A percentile compares a stretch with the other conserved stretches of the same genome.
Conservation (phyloP, 2,113 vertebrate species). For the Tringa solitaria region DNA sequence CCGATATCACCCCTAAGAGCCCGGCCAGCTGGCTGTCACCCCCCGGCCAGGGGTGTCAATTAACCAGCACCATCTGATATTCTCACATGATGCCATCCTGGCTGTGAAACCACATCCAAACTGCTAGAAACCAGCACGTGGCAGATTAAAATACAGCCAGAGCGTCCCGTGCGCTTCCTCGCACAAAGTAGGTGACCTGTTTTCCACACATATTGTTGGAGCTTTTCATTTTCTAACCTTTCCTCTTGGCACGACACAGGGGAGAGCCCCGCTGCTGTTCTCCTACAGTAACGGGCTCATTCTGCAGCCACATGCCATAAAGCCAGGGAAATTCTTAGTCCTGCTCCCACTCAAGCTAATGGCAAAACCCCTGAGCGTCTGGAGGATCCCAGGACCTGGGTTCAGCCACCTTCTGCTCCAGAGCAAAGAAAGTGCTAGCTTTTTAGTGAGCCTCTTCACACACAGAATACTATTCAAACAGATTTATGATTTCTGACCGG, state of each 20-base stretch:
- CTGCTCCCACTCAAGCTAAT: background rate
- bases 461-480: background rate
- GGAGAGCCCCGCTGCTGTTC: background rate
- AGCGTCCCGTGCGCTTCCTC: background rate
- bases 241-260: background rate
- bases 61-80: background rate
- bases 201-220: background rate
- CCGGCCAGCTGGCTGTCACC: background rate
- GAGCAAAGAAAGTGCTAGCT: background rate
- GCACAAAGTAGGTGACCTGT: background rate
- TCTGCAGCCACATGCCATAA: background rate
- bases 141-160: background rate
- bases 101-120: background rate
- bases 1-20: background rate
- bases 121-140: background rate
- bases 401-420: background rate
- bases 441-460: background rate
- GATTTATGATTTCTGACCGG: background rate
- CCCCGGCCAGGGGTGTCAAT: background rate
- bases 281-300: background rate
- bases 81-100: rapidly evolving
- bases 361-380: background rate
- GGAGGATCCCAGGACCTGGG: background rate
- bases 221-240: background rate
- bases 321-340: rapidly evolving